Evolutionary conservation across 2,113 vertebrate genomes (phyloP).

Genomic region (Rhinogobius similis): DNA sequence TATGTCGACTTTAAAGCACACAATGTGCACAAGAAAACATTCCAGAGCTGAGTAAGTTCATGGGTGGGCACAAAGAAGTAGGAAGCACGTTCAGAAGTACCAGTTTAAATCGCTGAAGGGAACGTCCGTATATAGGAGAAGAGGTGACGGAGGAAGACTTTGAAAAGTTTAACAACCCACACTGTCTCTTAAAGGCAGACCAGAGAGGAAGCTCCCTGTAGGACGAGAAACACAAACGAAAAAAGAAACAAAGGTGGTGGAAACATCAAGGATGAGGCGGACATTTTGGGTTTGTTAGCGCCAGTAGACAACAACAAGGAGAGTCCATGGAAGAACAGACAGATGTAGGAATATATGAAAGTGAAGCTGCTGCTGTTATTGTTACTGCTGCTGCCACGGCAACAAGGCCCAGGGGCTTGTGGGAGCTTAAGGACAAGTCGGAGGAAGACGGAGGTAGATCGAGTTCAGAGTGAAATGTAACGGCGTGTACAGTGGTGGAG

Average conservation of each 20-base stretch:
- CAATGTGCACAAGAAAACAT: neutral
- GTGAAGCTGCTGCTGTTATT: conserved; percentile 23
- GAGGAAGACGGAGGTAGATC: conserved; percentile 3
- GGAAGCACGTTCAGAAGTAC: neutral
- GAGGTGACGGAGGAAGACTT: neutral
- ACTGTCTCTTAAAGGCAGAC: neutral
- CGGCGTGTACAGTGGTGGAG: no score
- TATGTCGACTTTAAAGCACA: neutral
- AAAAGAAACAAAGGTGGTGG: neutral
- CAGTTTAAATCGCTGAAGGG: conserved; percentile 1
- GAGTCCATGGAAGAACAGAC: neutral
- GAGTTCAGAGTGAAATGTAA: neutral
- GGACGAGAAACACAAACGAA: conserved; percentile 5
- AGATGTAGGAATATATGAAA: conserved; percentile 17
- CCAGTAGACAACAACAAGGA: conserved; percentile 4
- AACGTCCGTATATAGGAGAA: neutral
- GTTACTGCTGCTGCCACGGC: conserved; percentile 26
- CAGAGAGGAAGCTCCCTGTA: conserved; percentile 5
- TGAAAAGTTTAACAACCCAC: conserved; percentile 12
- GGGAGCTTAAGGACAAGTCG: conserved; percentile 19
- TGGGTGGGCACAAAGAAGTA: neutral
- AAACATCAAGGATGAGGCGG: conserved; percentile 19
- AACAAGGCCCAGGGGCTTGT: conserved; percentile 25
- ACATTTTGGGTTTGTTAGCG: conserved; percentile 23
- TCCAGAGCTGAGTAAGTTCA: neutral